These are phyloP conservation scores for Ectropis grisescens DNA, from an alignment of 1,140 invertebrate genomes.

Conservation along the genomic window DNA sequence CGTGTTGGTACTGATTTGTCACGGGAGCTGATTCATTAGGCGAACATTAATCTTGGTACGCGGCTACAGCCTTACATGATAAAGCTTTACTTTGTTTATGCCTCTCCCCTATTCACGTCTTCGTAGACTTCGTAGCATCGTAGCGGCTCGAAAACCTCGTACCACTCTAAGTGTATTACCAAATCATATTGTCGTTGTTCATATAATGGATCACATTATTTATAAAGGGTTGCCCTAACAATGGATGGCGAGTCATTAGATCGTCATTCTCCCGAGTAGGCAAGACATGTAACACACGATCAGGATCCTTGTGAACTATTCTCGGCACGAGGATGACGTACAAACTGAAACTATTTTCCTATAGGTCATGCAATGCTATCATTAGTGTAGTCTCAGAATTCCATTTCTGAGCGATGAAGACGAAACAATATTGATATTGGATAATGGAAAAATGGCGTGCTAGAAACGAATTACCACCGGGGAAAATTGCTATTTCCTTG, in stretches of 20 bases:
- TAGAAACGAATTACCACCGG: conserved; percentile 35
- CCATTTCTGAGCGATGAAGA: conserved; percentile 44
- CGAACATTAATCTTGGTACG: conserved; percentile 42
- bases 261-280: no score
- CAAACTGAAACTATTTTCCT: conserved; percentile 10
- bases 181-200: no score
- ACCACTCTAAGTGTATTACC: no score
- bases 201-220: no score
- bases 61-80: conserved; percentile 22
- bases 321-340: background rate
- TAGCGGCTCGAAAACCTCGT: background rate
- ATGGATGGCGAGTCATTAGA: no score
- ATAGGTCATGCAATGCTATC: conserved; percentile 41
- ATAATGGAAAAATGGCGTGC: conserved; percentile 59
- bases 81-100: conserved; percentile 22
- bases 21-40: conserved; percentile 51
- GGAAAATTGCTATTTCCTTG: conserved; percentile 49
- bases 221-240: no score
- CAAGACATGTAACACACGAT: no score
- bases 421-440: conserved; percentile 61
- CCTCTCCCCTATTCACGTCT: conserved; percentile 1
- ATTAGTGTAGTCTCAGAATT: conserved; percentile 35
- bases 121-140: conserved; percentile 5
- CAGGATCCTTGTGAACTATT: background rate
- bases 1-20: conserved; percentile 46